These are phyloP conservation scores for Telmatochromis sp. DNA, from an alignment of 2,113 vertebrate genomes.

Conservation along the genomic window DNA sequence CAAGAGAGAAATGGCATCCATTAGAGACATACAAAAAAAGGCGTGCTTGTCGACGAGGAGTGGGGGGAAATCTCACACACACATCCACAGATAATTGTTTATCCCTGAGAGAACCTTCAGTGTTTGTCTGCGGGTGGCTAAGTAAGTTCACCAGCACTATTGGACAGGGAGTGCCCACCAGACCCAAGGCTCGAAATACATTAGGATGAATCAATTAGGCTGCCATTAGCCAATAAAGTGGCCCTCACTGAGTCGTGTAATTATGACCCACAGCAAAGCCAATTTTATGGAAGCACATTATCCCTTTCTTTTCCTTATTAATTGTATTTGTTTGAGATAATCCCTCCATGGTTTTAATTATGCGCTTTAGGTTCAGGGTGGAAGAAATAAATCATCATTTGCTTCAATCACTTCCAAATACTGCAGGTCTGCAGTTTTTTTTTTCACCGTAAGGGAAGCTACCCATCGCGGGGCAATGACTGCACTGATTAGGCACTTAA, in stretches of 20 bases:
- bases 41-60: neutral
- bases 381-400: conserved; percentile 62
- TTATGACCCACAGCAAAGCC: conserved; percentile 72
- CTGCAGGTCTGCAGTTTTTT: neutral
- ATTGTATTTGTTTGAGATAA: conserved; percentile 73
- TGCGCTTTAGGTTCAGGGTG: conserved; percentile 54
- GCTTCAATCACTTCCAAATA: conserved; percentile 1
- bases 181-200: conserved; percentile 61
- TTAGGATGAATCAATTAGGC: conserved; percentile 75
- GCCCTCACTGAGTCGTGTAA: conserved; percentile 71
- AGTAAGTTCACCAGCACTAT: conserved; percentile 50
- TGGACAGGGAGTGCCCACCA: conserved; percentile 48
- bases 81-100: conserved; percentile 51
- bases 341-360: conserved; percentile 69
- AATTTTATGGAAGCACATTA: conserved; percentile 52
- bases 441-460: neutral
- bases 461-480: neutral
- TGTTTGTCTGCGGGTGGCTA: conserved; percentile 61
- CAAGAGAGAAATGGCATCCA: conserved; percentile 59
- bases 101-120: conserved; percentile 49
- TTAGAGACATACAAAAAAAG: conserved; percentile 52
- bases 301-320: conserved; percentile 52
- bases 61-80: neutral
- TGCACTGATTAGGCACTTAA: neutral
- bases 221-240: conserved; percentile 69